These are phyloP conservation scores for Podarcis lilfordi DNA, from an alignment of 2,797 vertebrate species.

Conservation along the genomic window DNA sequence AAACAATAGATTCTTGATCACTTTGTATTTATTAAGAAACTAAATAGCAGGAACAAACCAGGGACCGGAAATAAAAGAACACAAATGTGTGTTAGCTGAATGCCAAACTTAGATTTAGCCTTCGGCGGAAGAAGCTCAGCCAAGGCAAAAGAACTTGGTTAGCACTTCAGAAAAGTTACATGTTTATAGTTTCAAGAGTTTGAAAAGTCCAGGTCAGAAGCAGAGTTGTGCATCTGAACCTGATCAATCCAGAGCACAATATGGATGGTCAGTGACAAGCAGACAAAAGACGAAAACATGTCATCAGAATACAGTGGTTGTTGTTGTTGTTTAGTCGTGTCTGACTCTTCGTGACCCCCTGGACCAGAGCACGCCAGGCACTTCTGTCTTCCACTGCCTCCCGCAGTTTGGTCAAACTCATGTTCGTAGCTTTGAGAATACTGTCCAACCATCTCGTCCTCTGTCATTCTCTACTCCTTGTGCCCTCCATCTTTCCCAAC, in stretches of 20 bases:
- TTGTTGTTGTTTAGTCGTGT: too few species aligned
- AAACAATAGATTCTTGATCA: background rate
- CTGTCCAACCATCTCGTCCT: too few species aligned
- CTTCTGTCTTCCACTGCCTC: too few species aligned
- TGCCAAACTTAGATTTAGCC: background rate
- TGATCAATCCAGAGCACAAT: background rate
- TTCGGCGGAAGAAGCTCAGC: background rate
- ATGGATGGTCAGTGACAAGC: background rate
- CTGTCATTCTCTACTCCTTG: rapidly evolving
- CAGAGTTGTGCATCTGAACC: background rate
- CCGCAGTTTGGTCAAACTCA: too few species aligned
- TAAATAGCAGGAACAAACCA: background rate
- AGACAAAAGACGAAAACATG: background rate
- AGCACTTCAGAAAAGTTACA: background rate
- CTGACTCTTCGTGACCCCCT: too few species aligned
- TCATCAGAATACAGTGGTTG: background rate
- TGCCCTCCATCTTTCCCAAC: too few species aligned
- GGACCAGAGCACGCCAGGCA: too few species aligned
- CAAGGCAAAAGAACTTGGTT: background rate
- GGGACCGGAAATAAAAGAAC: background rate
- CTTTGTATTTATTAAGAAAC: background rate
- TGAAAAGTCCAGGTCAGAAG: background rate
- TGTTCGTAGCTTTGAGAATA: rapidly evolving
- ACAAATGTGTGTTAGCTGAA: background rate
- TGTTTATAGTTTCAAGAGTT: background rate